Evolutionary conservation across 2,797 vertebrate genomes (phyloP).

Genomic region (Tokudaia muenninki): DNA sequence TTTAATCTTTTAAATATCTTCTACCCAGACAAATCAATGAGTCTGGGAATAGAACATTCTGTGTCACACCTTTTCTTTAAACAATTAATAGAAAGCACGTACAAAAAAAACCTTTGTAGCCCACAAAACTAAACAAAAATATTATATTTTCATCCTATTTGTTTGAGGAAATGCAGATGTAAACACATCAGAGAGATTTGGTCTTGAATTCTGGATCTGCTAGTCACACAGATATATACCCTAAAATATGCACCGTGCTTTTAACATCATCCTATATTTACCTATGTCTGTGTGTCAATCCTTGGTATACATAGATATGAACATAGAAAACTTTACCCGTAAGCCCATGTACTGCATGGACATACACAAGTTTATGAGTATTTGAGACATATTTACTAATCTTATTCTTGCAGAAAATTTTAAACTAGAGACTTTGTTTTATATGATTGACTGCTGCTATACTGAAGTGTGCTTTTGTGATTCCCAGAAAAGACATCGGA

Average conservation of each 20-base stretch:
- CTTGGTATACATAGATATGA: background rate
- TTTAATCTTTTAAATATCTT: background rate
- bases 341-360: background rate
- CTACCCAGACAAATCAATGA: background rate
- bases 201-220: background rate
- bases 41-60: background rate
- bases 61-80: background rate
- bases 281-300: background rate
- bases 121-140: background rate
- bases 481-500: background rate
- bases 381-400: background rate
- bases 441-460: no score
- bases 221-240: background rate
- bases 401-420: background rate
- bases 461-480: background rate
- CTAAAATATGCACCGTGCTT: background rate
- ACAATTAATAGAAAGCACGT: background rate
- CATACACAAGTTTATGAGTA: background rate
- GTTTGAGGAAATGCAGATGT: background rate
- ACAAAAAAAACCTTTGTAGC: background rate
- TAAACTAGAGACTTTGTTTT: background rate
- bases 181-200: background rate
- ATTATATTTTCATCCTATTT: background rate
- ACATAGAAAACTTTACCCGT: background rate
- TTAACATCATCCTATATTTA: background rate